These are phyloP conservation scores for Bradypodion ventrale DNA, from an alignment of 2,797 vertebrate species.

Conservation along the genomic window DNA sequence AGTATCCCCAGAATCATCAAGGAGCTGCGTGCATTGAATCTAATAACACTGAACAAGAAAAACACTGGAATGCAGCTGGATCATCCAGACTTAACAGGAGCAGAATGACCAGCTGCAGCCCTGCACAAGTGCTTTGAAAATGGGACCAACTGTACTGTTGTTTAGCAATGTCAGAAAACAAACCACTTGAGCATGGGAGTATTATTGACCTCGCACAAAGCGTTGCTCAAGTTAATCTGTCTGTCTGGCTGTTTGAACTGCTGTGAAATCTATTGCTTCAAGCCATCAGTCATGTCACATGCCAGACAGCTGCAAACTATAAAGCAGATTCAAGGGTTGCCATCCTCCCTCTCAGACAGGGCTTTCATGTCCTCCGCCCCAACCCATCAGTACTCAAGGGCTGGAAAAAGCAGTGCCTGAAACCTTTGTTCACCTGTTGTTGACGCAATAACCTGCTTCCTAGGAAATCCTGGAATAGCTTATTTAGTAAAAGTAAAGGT, in stretches of 20 bases:
- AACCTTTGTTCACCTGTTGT: not conserved
- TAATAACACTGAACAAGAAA: no score
- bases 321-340: not conserved
- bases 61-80: not conserved
- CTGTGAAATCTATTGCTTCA: not conserved
- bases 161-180: not conserved
- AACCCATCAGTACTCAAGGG: no score
- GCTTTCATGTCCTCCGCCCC: not conserved
- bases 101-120: not conserved
- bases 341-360: not conserved
- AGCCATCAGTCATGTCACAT: not conserved
- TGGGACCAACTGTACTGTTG: not conserved
- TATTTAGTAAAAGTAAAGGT: no score
- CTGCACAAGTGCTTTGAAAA: rapidly evolving
- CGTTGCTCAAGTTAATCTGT: not conserved
- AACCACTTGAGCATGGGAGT: not conserved
- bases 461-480: not conserved
- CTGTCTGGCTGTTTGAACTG: not conserved
- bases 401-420: not conserved
- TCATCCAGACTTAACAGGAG: not conserved
- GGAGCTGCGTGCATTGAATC: no score
- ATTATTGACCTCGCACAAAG: not conserved
- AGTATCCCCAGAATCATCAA: no score
- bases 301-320: not conserved
- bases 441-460: not conserved